Evolutionary conservation across 2,113 vertebrate genomes (phyloP).

Genomic region (Vidua macroura): DNA sequence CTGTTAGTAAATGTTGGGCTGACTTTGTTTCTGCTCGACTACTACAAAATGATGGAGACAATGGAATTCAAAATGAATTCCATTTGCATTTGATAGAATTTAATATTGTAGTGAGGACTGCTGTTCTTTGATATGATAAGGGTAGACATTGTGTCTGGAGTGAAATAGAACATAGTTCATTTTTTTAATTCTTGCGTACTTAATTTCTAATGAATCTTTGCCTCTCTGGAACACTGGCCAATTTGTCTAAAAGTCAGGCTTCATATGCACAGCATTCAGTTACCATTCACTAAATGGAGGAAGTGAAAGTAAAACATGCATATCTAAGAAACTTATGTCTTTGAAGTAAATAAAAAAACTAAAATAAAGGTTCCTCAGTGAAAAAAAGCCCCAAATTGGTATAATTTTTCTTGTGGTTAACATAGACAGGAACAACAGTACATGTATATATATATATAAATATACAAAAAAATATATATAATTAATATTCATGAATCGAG

Average conservation of each 20-base stretch:
- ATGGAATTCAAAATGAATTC: background rate
- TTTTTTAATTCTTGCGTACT: background rate
- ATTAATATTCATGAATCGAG: background rate
- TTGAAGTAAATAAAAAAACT: background rate
- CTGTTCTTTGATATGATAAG: background rate
- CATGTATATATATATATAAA: rapidly evolving
- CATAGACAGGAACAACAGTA: background rate
- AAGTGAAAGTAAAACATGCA: background rate
- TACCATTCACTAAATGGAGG: background rate
- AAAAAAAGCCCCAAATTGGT: background rate
- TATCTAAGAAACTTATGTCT: background rate
- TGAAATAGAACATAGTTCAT: background rate
- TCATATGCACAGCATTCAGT: background rate
- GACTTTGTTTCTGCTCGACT: background rate
- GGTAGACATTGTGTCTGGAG: background rate
- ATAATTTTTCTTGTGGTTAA: background rate
- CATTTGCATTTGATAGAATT: background rate
- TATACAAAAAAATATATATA: too few relatives aligned
- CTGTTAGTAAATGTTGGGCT: background rate
- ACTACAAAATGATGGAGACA: background rate
- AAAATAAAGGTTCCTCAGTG: background rate
- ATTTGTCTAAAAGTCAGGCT: background rate
- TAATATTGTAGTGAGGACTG: background rate
- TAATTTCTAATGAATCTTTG: background rate
- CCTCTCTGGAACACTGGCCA: background rate